Base-by-base conservation (phyloP, 2,797 vertebrate species). In the Phrynocephalus forsythii region DNA sequence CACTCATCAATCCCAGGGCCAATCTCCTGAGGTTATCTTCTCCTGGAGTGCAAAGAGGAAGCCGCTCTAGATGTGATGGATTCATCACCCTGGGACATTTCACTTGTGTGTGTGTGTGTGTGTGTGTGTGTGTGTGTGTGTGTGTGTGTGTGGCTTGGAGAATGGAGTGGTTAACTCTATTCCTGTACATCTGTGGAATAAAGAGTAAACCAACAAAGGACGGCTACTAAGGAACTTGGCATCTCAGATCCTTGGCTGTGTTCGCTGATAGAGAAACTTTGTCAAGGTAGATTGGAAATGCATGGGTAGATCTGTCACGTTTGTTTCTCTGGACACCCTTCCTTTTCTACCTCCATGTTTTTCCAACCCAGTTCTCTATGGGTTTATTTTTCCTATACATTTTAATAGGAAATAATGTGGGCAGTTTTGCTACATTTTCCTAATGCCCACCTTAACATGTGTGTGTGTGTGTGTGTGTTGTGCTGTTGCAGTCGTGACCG, bases 11-110 rank as follows among this genome's bases (percentile, higher is more conserved):
- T 80, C 69, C 77, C 60, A 83, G 15, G 5, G 9, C 24, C 63
- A 79, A 50, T 1, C 71, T 44, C 18, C 18, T 60, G 68, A 83
- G 7, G 66, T 84, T 89, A 89, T 89, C 83, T 28, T 15, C 10
- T 24, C 44, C 18, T 18, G 56, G 18, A 22, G 52, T 30, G 22
- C 33, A 86, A 79, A n/a, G n/a, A 20, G 82, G 52, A 24, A 67
- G 73, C 72, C 6, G 6, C 13, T 88, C 68, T 11, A 79, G 18
- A 50, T n/a, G 28, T 56, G 33, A 66, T n/a, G 26, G 80, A 81
- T 67, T 67, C 1, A 28, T 11, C 69, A 3, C 1, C 7, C 26
- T 20, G 69, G 48, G 48, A 75, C 38, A n/a, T 80, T 75, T 67
- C 67, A n/a, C 69, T 73, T 48, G 33, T 33, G 33, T 33, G 33